These are phyloP conservation scores for Phallusia fumigata DNA, from an alignment of 23 tunicate species.

Conservation along the genomic window DNA sequence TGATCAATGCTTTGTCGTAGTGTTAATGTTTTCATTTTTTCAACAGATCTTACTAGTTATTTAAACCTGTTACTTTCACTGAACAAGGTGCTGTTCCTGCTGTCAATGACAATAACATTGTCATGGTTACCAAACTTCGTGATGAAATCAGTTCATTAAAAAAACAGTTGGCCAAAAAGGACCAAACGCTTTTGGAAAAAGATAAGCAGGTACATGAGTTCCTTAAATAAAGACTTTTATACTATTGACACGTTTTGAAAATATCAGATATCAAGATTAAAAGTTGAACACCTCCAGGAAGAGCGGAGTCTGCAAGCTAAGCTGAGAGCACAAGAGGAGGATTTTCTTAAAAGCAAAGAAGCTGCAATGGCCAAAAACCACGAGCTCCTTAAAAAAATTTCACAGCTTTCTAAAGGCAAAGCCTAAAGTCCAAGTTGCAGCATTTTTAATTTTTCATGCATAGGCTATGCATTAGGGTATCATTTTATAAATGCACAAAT, in stretches of 20 bases:
- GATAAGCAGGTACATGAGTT: slow-evolving; percentile 51
- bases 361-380: slow-evolving; percentile 38
- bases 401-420: slow-evolving; percentile 68
- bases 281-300: slow-evolving; percentile 52
- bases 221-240: neutral
- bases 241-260: neutral
- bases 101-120: slow-evolving; percentile 63
- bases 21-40: too few species aligned
- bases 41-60: too few species aligned
- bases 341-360: slow-evolving; percentile 38
- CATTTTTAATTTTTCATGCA: too few species aligned
- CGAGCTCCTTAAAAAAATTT: slow-evolving; percentile 55
- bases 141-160: slow-evolving; percentile 58
- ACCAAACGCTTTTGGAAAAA: slow-evolving; percentile 58
- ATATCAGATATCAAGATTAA: slow-evolving; percentile 48
- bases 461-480: too few species aligned
- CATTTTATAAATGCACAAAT: too few species aligned
- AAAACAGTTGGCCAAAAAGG: slow-evolving; percentile 49
- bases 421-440: slow-evolving; percentile 15
- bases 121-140: slow-evolving; percentile 52
- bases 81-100: slow-evolving; percentile 26
- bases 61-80: too few species aligned
- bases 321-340: slow-evolving; percentile 36
- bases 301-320: slow-evolving; percentile 39
- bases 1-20: too few species aligned